Conservation (phyloP, 2,797 vertebrate species). For the Pipistrellus pipistrellus region DNA sequence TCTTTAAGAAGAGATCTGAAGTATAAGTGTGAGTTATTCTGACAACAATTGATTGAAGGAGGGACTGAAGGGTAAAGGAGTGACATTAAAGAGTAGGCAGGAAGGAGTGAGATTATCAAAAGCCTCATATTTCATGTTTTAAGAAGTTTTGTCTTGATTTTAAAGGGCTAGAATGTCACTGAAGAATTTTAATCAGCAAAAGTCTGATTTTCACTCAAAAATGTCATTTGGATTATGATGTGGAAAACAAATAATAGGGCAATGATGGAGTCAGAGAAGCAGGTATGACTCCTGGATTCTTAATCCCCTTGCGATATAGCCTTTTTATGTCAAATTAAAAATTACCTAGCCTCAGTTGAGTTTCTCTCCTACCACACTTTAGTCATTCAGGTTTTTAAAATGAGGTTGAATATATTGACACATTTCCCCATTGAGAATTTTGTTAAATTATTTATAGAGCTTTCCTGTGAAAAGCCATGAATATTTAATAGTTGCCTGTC, state of each 20-base stretch:
- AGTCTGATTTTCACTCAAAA: background rate
- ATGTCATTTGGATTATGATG: background rate
- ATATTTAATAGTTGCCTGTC: constrained; percentile 38
- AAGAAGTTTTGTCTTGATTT: background rate
- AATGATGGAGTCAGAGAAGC: background rate
- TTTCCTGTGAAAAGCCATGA: constrained; percentile 57
- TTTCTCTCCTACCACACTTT: constrained; percentile 16
- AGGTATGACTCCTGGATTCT: background rate
- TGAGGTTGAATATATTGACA: constrained; percentile 17
- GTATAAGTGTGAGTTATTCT: background rate
- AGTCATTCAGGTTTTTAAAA: background rate
- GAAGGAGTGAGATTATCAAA: background rate
- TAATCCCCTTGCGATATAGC: background rate
- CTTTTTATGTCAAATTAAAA: constrained; percentile 1
- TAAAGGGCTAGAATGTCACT: background rate
- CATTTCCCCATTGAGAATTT: constrained; percentile 19
- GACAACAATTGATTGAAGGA: background rate
- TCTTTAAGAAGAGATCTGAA: background rate
- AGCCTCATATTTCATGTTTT: background rate
- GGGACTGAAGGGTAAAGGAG: no score
- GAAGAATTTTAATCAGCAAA: background rate
- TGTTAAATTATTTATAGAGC: constrained; percentile 48
- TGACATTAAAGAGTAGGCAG: background rate
- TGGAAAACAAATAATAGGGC: background rate
- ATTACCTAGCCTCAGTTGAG: background rate